Evolutionary conservation across 2,797 vertebrate species (phyloP), one percentile per base, ranked within the genome.

Genomic region (Tadarida brasiliensis): DNA sequence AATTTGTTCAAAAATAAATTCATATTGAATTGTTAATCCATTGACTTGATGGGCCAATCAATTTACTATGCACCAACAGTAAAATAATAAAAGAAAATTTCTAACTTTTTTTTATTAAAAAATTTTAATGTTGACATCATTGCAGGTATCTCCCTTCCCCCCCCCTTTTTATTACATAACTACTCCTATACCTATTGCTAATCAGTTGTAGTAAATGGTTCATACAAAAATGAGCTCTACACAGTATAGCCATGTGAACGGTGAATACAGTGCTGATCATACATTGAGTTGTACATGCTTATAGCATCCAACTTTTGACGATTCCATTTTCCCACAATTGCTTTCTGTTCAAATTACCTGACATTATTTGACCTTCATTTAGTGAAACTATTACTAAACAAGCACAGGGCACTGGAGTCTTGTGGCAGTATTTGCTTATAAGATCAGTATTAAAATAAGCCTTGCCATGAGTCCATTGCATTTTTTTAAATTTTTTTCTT

Each of bases 1-100:
- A 24, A 65, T 91, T 88, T 68, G 47, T 59, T 95, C 83, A 78
- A 78, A 92, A 91, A 73, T 26, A 87, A 83, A 80, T 78, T 78
- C 65, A 11, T 74, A 35, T 70, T 74, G 59, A 85, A 90, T 54
- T 11, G 30, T 94, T 86, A 81, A 80, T 74, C n/a, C 49, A 33
- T 35, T 88, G 30, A 47, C 11, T 47, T 67, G 39, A 47, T n/a
- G 1, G 44, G 16, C 28, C 30, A 67, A 68, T 91, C 30, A 65
- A 33, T 91, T 89, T 67, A 84, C 24, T 73, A 51, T 47, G 28
- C 17, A 73, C 16, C 26, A 10, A 73, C 4, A 80, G 54, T 81
- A 70, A 16, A 65, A 82, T 57, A 77, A 57, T 71, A 82, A 86
- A 87, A 33, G 54, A 86, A 86, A 49, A 11, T 28, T 87, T 77